Evolutionary conservation across 1,140 invertebrate genomes (phyloP).

Genomic region (Pteromalus puparum): DNA sequence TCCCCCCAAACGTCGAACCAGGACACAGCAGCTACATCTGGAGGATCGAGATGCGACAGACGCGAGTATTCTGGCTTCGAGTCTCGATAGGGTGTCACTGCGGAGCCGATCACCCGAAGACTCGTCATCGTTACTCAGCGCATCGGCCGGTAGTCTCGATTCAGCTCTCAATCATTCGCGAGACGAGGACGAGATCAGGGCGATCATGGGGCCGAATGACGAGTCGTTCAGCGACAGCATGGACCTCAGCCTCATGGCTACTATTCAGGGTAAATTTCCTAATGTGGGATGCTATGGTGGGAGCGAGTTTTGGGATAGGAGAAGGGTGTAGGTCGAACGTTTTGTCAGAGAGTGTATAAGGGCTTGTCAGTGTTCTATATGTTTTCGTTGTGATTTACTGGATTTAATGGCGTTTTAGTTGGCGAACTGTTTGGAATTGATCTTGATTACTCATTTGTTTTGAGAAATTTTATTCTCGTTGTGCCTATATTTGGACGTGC

Average conservation of each 20-base stretch:
- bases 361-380: no score
- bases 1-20: constrained; percentile 83
- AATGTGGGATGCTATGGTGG: not conserved
- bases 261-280: constrained; percentile 68
- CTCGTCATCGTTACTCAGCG: constrained; percentile 82
- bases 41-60: constrained; percentile 64
- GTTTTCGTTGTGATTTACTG: no score
- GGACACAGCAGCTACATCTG: constrained; percentile 66
- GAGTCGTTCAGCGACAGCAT: constrained; percentile 73
- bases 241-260: constrained; percentile 73
- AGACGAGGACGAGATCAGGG: constrained; percentile 83
- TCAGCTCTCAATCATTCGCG: constrained; percentile 89
- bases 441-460: no score
- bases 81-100: constrained; percentile 79
- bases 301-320: not conserved
- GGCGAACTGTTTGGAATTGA: no score
- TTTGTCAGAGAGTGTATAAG: not conserved
- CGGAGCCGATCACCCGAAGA: constrained; percentile 81
- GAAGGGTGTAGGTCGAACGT: not conserved
- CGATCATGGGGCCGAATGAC: constrained; percentile 78
- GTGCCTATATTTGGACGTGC: no score
- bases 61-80: constrained; percentile 75
- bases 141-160: constrained; percentile 87
- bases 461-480: no score
- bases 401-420: no score